These are phyloP conservation scores for Clistopyga incitator DNA, from an alignment of 2,888 invertebrate genomes.

Conservation along the genomic window DNA sequence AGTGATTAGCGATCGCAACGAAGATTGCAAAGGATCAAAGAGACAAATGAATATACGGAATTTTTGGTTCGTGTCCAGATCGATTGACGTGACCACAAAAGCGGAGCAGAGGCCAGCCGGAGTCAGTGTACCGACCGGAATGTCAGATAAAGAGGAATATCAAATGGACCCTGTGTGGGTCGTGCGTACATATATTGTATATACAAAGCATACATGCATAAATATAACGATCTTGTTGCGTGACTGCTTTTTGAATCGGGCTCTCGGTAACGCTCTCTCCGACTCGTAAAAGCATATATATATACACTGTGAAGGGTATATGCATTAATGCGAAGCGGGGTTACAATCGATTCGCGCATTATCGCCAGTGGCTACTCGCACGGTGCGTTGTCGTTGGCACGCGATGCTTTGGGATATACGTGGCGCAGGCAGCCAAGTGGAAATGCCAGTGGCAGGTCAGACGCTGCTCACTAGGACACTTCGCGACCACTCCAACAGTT, in stretches of 20 bases:
- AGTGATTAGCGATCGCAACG: conserved; percentile 12
- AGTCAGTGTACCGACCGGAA: conserved; percentile 62
- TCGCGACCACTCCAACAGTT: neutral
- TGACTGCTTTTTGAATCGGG: conserved; percentile 51
- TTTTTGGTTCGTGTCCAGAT: conserved; percentile 60
- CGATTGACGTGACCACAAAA: conserved; percentile 51
- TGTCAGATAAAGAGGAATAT: conserved; percentile 54
- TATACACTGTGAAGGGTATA: neutral
- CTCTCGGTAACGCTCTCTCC: conserved; percentile 47
- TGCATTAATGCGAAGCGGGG: conserved; percentile 44
- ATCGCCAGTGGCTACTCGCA: conserved; percentile 31
- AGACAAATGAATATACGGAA: conserved; percentile 36
- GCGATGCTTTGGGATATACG: conserved; percentile 13
- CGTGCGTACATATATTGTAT: neutral
- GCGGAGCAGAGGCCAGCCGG: conserved; percentile 12
- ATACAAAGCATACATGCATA: conserved; percentile 30
- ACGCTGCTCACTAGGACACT: conserved; percentile 3
- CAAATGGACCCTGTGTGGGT: conserved; percentile 18
- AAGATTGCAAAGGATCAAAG: conserved; percentile 42
- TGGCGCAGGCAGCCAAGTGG: conserved; percentile 37
- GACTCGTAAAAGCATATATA: conserved; percentile 19
- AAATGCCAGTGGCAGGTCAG: conserved; percentile 60
- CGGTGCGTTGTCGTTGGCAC: conserved; percentile 36
- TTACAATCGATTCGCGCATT: conserved; percentile 59
- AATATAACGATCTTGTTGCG: conserved; percentile 56